Evolutionary conservation across 2,888 invertebrate genomes (phyloP).

Genomic region (Neoitamus cyanurus): DNA sequence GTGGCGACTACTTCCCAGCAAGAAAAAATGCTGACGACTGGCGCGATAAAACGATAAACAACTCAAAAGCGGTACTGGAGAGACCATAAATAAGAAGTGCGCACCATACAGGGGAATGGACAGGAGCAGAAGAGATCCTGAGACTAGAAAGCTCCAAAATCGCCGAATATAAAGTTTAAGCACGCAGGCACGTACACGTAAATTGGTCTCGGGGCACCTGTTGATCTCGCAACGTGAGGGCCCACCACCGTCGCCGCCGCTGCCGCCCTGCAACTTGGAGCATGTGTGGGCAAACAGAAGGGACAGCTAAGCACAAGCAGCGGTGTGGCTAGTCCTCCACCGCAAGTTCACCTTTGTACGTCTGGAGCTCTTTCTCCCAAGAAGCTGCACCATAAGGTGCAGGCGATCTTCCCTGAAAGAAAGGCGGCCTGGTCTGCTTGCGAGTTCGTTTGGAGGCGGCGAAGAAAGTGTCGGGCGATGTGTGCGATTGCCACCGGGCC

Average conservation of each 20-base stretch:
- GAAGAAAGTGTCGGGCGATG: background rate
- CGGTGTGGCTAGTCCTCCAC: background rate
- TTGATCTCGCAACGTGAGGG: conserved; percentile 8
- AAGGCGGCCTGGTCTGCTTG: background rate
- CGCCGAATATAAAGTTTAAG: conserved; percentile 31
- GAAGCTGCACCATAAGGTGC: background rate
- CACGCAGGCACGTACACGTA: conserved; percentile 30
- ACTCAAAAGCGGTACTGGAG: background rate
- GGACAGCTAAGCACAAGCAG: background rate
- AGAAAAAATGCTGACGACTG: background rate
- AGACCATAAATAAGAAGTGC: background rate
- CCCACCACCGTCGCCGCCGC: background rate
- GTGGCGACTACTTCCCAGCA: background rate
- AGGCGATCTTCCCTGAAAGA: background rate
- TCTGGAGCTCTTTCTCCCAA: background rate
- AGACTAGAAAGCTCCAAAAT: conserved; percentile 31
- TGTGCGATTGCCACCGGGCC: background rate
- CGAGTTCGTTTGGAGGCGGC: background rate
- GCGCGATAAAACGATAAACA: conserved; percentile 1
- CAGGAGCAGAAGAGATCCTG: background rate
- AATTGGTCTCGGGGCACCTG: conserved; percentile 25
- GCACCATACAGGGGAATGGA: background rate
- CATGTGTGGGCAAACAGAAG: background rate
- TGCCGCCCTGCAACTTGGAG: background rate
- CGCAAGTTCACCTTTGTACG: background rate